Evolutionary conservation across 1,140 invertebrate genomes (phyloP).

Genomic region (Conus betulinus): DNA sequence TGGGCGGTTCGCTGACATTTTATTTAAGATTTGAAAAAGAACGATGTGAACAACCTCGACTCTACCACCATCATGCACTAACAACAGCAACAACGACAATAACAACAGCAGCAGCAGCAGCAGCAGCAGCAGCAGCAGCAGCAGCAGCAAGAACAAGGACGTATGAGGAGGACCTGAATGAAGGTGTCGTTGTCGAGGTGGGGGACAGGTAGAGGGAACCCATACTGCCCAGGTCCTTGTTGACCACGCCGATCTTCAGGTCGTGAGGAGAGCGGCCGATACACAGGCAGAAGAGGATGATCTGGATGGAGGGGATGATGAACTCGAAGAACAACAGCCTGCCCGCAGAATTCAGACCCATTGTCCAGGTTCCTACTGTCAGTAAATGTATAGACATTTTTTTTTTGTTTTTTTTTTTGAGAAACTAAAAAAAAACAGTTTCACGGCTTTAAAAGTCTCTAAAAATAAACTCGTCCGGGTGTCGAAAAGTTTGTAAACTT

Average conservation of each 20-base stretch:
- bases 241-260: slow-evolving; percentile 88
- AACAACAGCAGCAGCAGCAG: not conserved
- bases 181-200: slow-evolving; percentile 61
- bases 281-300: slow-evolving; percentile 95
- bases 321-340: slow-evolving; percentile 86
- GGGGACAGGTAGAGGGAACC: slow-evolving; percentile 53
- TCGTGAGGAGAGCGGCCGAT: slow-evolving; percentile 93
- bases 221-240: slow-evolving; percentile 62
- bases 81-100: not conserved
- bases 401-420: no score
- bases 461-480: no score
- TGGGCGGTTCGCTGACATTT: no score
- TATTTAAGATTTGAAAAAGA: not conserved
- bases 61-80: no score
- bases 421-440: no score
- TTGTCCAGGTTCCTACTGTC: no score
- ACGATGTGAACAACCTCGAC: no score
- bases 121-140: not conserved
- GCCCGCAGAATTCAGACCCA: not conserved
- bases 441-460: no score
- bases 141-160: not conserved
- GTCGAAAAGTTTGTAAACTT: no score
- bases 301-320: slow-evolving; percentile 92
- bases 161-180: slow-evolving; percentile 52
- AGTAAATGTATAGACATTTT: no score